Evolutionary conservation across 2,888 invertebrate genomes (phyloP).

Genomic region (Meliscaeva auricollis): DNA sequence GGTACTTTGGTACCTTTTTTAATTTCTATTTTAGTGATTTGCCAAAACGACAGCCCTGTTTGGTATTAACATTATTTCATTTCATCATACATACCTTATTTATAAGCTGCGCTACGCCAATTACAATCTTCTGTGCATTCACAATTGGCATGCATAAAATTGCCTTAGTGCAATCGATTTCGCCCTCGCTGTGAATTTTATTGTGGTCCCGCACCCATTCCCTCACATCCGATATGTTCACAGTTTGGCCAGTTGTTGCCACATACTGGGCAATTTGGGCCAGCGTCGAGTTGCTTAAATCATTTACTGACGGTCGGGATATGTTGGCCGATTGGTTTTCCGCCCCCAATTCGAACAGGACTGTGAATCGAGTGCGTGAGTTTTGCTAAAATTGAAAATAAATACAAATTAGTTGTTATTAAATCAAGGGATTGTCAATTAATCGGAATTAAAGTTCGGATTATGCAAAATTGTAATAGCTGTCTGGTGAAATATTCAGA

Average conservation of each 20-base stretch:
- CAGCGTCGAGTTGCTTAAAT: slow-evolving; percentile 89
- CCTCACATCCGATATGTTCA: slow-evolving; percentile 95
- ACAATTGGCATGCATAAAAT: slow-evolving; percentile 97
- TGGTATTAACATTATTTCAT: background rate
- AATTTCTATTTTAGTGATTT: background rate
- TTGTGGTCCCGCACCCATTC: slow-evolving; percentile 90
- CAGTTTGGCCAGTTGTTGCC: slow-evolving; percentile 92
- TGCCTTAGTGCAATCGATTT: slow-evolving; percentile 89
- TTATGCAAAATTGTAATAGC: background rate
- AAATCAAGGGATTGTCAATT: background rate
- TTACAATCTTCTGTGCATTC: slow-evolving; percentile 94
- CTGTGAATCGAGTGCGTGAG: slow-evolving; percentile 89
- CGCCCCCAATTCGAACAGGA: slow-evolving; percentile 92
- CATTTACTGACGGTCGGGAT: slow-evolving; percentile 86
- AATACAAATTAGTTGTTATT: background rate
- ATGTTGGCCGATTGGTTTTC: slow-evolving; percentile 88
- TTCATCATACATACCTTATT: slow-evolving; percentile 88
- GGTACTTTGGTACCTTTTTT: too few species aligned
- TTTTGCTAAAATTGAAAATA: slow-evolving; percentile 79
- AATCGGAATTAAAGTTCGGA: slow-evolving; percentile 1
- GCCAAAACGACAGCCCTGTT: background rate
- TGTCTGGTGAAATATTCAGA: background rate
- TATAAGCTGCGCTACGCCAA: slow-evolving; percentile 96
- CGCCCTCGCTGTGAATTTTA: slow-evolving; percentile 85
- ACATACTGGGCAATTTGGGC: slow-evolving; percentile 95